phyloP scores from a whole-genome alignment of 2,797 vertebrate genomes.

The Sebastes nivosus region DNA sequence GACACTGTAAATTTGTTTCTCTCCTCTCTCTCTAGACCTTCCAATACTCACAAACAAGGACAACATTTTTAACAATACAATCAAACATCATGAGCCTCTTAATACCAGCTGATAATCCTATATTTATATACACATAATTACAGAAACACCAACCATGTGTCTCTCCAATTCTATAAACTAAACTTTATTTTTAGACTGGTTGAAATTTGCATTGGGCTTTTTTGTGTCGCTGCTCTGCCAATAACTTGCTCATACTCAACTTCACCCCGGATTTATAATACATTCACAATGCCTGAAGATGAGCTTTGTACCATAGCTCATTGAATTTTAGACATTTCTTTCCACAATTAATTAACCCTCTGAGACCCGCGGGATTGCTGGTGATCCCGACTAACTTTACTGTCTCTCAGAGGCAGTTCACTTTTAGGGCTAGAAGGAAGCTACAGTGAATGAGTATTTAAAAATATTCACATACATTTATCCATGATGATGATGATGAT shows the following conservation, averaged over 20 bases:
- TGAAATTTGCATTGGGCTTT: background rate
- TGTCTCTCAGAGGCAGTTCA: too few species aligned
- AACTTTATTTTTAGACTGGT: background rate
- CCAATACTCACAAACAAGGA: background rate
- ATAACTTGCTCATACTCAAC: background rate
- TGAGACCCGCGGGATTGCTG: too few species aligned
- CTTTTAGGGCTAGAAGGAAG: too few species aligned
- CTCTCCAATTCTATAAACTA: background rate
- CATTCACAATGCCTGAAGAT: background rate
- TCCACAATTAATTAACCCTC: background rate
- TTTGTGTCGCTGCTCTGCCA: background rate
- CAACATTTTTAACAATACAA: slow-evolving; percentile 3
- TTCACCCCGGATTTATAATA: background rate
- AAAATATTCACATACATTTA: background rate
- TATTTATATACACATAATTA: slow-evolving; percentile 18
- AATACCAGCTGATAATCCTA: slow-evolving; percentile 29
- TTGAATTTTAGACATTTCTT: background rate
- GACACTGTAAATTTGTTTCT: slow-evolving; percentile 11
- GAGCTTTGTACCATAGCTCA: background rate
- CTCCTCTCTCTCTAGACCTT: background rate
- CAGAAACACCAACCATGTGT: background rate
- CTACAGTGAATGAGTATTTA: background rate
- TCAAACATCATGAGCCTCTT: slow-evolving; percentile 18
- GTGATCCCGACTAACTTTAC: too few species aligned
- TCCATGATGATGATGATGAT: too few species aligned